phyloP scores from a whole-genome alignment of 2,797 vertebrate species.

The Lagorchestes hirsutus region DNA sequence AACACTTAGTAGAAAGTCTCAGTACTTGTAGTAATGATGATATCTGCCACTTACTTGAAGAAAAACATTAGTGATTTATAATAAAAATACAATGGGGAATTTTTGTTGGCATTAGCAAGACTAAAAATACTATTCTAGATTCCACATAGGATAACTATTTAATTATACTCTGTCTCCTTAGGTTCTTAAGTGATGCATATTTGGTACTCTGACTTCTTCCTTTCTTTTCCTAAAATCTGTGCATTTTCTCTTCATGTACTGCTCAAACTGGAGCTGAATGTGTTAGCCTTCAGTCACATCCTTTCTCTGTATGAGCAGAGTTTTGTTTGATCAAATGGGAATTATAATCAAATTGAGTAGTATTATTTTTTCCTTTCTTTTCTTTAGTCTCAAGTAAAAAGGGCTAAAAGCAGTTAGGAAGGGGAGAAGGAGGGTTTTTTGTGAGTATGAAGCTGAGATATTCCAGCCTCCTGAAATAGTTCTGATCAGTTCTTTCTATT shows the following conservation, averaged over 20 bases:
- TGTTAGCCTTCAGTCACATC: slow-evolving; percentile 13
- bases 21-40: not conserved
- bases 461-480: not conserved
- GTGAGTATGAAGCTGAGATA: slow-evolving; percentile 4
- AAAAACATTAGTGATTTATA: slow-evolving; percentile 22
- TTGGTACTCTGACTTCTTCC: slow-evolving; percentile 8
- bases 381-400: not conserved
- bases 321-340: slow-evolving; percentile 18
- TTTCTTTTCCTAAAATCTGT: not conserved
- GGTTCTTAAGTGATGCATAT: slow-evolving; percentile 23
- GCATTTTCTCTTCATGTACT: not conserved
- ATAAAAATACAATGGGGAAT: not conserved
- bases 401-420: not conserved
- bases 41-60: not conserved
- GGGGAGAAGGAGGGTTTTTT: not conserved
- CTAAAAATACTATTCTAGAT: not conserved
- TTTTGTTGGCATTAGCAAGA: slow-evolving; percentile 17
- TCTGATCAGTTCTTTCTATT: slow-evolving; percentile 23
- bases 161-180: slow-evolving; percentile 23
- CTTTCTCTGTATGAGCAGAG: slow-evolving; percentile 10
- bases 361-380: not conserved
- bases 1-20: not conserved
- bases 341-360: not conserved
- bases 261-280: not conserved
- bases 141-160: slow-evolving; percentile 9